Percentiles rank a stretch among this genome's conserved stretches.
Conservation (phyloP, 1,140 invertebrate genomes). For the Rhyzopertha dominica region DNA sequence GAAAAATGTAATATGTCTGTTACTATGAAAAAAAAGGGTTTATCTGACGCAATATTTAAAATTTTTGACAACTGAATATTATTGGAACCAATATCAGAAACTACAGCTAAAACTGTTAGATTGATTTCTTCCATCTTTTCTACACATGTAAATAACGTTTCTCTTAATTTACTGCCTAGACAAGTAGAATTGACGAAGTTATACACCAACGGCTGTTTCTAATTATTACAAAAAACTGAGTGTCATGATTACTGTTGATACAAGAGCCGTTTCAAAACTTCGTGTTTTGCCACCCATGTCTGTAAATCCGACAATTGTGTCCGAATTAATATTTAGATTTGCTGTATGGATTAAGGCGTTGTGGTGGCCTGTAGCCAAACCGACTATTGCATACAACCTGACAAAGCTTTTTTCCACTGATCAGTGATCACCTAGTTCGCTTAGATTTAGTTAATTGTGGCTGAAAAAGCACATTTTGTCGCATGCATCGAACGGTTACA, state of each 20-base stretch:
- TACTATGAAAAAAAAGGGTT: constrained; percentile 18
- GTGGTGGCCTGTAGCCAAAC: too few relatives aligned
- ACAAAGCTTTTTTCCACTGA: too few relatives aligned
- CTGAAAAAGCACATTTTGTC: too few relatives aligned
- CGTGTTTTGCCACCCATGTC: constrained; percentile 20
- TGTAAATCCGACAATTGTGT: constrained; percentile 25
- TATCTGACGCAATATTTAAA: constrained; percentile 14
- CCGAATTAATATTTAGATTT: constrained; percentile 26
- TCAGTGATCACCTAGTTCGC: too few relatives aligned
- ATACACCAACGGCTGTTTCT: constrained; percentile 25
- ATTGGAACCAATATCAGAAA: constrained; percentile 27
- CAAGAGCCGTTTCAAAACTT: constrained; percentile 20
- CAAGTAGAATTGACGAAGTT: constrained; percentile 11
- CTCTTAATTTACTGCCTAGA: constrained; percentile 11
- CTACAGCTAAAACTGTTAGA: constrained; percentile 24
- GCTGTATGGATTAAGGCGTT: too few relatives aligned
- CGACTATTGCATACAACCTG: too few relatives aligned
- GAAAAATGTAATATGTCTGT: constrained; percentile 23
- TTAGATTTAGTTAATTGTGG: too few relatives aligned
- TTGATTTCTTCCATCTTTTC: constrained; percentile 11
- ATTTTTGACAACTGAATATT: constrained; percentile 17
- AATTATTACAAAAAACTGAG: constrained; percentile 23
- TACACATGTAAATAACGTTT: too few relatives aligned
- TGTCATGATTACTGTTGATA: constrained; percentile 28
- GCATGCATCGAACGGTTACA: too few relatives aligned